Evolutionary conservation across 2,888 invertebrate species (phyloP).

Genomic region (Lochmaea capreae): DNA sequence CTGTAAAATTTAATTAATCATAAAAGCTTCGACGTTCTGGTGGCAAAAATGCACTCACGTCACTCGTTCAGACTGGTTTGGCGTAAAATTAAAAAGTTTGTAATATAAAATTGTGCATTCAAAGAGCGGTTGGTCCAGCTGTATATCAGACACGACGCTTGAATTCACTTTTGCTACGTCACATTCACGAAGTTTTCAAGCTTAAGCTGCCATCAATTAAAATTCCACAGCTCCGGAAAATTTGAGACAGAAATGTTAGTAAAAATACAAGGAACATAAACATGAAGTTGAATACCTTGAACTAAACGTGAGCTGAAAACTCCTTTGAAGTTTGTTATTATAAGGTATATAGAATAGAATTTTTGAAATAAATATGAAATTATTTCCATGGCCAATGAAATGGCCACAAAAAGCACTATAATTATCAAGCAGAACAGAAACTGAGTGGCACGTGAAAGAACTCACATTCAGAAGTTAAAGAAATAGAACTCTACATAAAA

Average conservation of each 20-base stretch:
- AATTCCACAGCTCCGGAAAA: constrained; percentile 13
- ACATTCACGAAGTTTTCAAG: constrained; percentile 10
- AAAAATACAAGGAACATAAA: no score
- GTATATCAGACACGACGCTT: neutral
- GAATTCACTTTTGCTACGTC: constrained; percentile 17
- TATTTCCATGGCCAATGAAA: no score
- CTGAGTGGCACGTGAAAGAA: no score
- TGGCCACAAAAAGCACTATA: no score
- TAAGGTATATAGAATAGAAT: no score
- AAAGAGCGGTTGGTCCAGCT: constrained; percentile 6
- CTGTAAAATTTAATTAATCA: constrained; percentile 22
- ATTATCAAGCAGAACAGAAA: no score
- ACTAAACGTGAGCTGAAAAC: no score
- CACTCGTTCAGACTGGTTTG: constrained; percentile 5
- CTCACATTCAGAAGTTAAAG: no score
- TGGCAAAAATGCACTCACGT: constrained; percentile 10
- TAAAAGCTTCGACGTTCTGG: constrained; percentile 1
- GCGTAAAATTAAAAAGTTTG: constrained; percentile 25
- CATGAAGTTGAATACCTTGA: no score
- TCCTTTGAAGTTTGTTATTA: no score
- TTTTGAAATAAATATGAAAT: no score
- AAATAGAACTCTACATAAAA: no score
- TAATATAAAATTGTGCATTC: constrained; percentile 29
- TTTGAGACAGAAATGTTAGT: neutral
- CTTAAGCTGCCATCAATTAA: constrained; percentile 20